Percentiles rank a stretch among this genome's conserved stretches.
phyloP scores from a whole-genome alignment of 53 echinoderm and acorn worm genomes.

The Temnopleurus reevesii region DNA sequence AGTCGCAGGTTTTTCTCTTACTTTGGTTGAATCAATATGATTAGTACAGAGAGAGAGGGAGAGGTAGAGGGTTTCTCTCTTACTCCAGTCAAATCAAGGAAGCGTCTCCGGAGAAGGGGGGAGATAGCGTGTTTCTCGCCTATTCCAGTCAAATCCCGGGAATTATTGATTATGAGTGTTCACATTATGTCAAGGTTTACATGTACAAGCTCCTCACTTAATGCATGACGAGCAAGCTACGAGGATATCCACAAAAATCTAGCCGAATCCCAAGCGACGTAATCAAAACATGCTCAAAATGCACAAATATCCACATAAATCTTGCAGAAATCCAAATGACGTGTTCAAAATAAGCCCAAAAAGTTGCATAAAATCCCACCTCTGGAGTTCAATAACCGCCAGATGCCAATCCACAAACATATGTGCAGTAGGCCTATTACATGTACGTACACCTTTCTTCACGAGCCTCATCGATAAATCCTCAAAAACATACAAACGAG shows the following conservation, averaged over 20 bases:
- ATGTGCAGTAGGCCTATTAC: too few species aligned
- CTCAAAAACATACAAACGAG: not conserved
- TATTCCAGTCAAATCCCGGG: not conserved
- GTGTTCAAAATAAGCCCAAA: not conserved
- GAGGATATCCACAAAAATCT: too few species aligned
- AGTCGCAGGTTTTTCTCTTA: too few species aligned
- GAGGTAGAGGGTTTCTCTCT: too few species aligned
- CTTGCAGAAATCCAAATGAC: not conserved
- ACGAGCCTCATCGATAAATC: not conserved
- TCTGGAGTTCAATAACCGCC: not conserved
- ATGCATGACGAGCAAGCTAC: too few species aligned
- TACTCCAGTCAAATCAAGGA: too few species aligned
- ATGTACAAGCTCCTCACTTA: not conserved
- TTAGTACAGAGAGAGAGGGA: too few species aligned
- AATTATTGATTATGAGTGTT: conserved; percentile 22
- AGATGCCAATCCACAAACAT: not conserved
- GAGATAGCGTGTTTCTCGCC: not conserved
- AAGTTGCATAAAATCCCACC: not conserved
- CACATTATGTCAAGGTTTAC: not conserved
- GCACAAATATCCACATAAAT: not conserved
- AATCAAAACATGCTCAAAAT: not conserved
- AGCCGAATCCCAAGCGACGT: not conserved
- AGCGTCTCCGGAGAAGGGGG: too few species aligned
- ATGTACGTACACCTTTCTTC: too few species aligned
- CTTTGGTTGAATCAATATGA: too few species aligned